phyloP scores from a whole-genome alignment of 2,797 vertebrate genomes.

The Darevskia nairensis region DNA sequence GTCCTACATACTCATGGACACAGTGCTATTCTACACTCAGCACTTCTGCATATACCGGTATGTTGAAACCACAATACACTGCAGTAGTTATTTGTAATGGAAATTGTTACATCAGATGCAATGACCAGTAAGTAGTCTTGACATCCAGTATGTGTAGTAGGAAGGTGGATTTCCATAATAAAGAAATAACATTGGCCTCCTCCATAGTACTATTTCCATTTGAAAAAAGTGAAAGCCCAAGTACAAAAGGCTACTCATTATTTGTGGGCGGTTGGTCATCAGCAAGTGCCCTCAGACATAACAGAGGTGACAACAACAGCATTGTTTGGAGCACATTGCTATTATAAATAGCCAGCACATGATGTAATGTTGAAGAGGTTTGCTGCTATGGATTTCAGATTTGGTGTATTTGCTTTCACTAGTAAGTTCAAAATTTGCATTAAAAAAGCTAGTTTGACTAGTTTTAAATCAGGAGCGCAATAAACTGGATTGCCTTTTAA shows the following conservation, averaged over 20 bases:
- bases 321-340: background rate
- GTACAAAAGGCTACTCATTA: background rate
- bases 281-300: background rate
- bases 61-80: background rate
- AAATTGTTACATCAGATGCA: background rate
- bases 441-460: background rate
- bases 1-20: background rate
- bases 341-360: constrained; percentile 1
- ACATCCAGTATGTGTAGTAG: background rate
- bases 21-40: too few relatives aligned
- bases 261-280: background rate
- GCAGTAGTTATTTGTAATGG: background rate
- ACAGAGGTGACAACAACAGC: background rate
- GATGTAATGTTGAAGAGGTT: constrained; percentile 11
- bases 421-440: background rate
- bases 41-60: background rate
- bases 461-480: background rate
- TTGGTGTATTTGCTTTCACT: background rate
- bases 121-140: background rate
- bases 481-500: background rate
- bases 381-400: background rate
- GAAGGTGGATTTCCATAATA: constrained; percentile 18
- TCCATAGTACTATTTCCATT: background rate
- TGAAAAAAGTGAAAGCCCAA: background rate
- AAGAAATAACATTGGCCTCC: constrained; percentile 5